phyloP scores from a whole-genome alignment of 2,888 invertebrate species.

The Alsophila aescularia region DNA sequence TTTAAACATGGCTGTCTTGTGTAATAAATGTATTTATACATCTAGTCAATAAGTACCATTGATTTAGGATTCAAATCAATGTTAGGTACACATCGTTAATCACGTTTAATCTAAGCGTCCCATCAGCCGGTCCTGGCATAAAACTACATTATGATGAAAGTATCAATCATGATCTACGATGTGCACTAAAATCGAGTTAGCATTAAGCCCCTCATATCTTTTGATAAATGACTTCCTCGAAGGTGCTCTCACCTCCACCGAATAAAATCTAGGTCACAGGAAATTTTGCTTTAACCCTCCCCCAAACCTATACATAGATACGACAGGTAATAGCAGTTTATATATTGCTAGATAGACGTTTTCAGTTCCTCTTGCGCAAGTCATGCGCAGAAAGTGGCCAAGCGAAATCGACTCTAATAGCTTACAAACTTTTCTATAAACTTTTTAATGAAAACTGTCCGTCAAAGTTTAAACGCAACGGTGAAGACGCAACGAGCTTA shows the following conservation, averaged over 20 bases:
- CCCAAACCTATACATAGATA: conserved; percentile 33
- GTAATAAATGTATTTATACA: too few relatives aligned
- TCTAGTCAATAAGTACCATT: too few relatives aligned
- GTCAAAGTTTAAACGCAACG: conserved; percentile 41
- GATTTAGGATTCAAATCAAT: too few relatives aligned
- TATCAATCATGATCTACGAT: conserved; percentile 22
- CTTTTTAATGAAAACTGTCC: conserved; percentile 50
- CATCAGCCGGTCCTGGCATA: conserved; percentile 3
- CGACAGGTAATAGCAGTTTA: conserved; percentile 34
- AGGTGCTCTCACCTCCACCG: conserved; percentile 38
- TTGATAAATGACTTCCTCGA: conserved; percentile 46
- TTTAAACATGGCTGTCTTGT: too few relatives aligned
- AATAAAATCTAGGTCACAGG: conserved; percentile 70
- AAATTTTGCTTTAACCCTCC: conserved; percentile 57
- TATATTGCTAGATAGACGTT: conserved; percentile 34
- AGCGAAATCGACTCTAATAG: conserved; percentile 51
- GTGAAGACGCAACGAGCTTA: conserved; percentile 24
- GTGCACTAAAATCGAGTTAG: conserved; percentile 31
- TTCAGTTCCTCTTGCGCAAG: conserved; percentile 71
- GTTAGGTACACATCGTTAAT: too few relatives aligned
- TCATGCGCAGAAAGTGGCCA: conserved; percentile 64
- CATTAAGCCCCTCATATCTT: conserved; percentile 40
- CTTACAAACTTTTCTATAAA: conserved; percentile 53
- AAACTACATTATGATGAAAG: conserved; percentile 1
- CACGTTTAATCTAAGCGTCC: background rate